Evolutionary conservation across 2,113 vertebrate species (phyloP).

Genomic region (Chaetura pelagica): DNA sequence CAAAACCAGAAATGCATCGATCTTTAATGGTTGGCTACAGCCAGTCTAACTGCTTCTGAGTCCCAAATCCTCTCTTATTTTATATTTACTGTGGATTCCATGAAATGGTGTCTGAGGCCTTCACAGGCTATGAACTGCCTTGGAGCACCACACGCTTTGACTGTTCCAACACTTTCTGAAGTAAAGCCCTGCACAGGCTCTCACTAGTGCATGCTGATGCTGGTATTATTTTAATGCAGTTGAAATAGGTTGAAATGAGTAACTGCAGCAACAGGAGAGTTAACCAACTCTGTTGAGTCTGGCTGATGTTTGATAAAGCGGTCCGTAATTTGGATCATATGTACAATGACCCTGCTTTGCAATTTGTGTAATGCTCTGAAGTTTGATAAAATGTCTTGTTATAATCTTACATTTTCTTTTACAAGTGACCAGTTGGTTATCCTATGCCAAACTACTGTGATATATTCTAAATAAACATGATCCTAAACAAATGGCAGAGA

Average conservation of each 20-base stretch:
- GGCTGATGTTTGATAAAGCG: neutral
- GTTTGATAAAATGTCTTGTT: neutral
- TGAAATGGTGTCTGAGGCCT: neutral
- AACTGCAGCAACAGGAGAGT: neutral
- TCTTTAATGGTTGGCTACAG: neutral
- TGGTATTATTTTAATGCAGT: neutral
- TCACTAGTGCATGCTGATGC: neutral
- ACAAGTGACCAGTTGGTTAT: neutral
- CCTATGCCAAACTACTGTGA: neutral
- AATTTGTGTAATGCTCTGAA: neutral
- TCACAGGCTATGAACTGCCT: neutral
- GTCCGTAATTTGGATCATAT: neutral
- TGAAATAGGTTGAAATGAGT: neutral
- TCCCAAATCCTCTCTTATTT: neutral
- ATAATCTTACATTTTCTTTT: neutral
- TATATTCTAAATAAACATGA: neutral
- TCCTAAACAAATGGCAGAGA: neutral
- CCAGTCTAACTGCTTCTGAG: neutral
- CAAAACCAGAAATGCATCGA: neutral
- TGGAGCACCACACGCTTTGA: fast-evolving
- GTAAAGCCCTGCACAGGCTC: neutral
- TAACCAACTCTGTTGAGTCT: neutral
- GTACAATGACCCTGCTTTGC: neutral
- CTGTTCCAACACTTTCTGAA: neutral
- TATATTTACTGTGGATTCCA: neutral